A percentile compares a stretch with the other conserved stretches of the same genome.
Conservation (phyloP, 53 echinoderm and acorn worm species). For the Actinopyga echinites region DNA sequence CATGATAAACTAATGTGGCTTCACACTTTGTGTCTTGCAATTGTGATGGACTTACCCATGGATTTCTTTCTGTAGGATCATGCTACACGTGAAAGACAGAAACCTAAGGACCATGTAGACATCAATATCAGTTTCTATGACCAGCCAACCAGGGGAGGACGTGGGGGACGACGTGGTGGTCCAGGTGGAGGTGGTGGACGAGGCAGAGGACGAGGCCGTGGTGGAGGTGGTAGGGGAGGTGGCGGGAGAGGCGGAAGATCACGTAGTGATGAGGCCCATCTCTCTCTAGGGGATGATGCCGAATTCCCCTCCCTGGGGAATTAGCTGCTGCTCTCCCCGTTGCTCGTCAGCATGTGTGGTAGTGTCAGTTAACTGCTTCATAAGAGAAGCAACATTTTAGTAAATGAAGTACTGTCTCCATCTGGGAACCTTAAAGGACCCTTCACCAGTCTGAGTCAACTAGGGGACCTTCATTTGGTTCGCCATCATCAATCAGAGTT, state of each 20-base stretch:
- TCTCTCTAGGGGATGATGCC: conserved; percentile 76
- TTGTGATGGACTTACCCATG: too few species aligned
- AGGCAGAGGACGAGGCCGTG: conserved; percentile 29
- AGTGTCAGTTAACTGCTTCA: conserved; percentile 25
- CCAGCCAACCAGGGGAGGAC: conserved; percentile 56
- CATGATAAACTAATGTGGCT: too few species aligned
- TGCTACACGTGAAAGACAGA: neutral
- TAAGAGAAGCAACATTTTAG: conserved; percentile 18
- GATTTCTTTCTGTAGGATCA: too few species aligned
- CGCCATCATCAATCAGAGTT: too few species aligned
- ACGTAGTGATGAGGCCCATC: conserved; percentile 47
- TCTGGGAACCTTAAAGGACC: too few species aligned
- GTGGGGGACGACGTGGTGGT: conserved; percentile 59
- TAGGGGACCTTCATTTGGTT: too few species aligned
- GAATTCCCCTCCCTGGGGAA: conserved; percentile 78
- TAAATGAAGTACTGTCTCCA: conserved; percentile 30
- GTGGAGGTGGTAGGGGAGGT: conserved; percentile 50
- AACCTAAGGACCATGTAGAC: conserved; percentile 36
- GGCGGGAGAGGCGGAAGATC: conserved; percentile 57
- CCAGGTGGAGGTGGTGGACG: conserved; percentile 38
- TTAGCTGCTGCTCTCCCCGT: too few species aligned
- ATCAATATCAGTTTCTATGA: conserved; percentile 67
- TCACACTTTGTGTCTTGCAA: too few species aligned
- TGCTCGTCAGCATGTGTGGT: too few species aligned
- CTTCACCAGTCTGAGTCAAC: too few species aligned